Evolutionary conservation across 2,888 invertebrate species (phyloP).

Genomic region (Leptinotarsa haldemani): DNA sequence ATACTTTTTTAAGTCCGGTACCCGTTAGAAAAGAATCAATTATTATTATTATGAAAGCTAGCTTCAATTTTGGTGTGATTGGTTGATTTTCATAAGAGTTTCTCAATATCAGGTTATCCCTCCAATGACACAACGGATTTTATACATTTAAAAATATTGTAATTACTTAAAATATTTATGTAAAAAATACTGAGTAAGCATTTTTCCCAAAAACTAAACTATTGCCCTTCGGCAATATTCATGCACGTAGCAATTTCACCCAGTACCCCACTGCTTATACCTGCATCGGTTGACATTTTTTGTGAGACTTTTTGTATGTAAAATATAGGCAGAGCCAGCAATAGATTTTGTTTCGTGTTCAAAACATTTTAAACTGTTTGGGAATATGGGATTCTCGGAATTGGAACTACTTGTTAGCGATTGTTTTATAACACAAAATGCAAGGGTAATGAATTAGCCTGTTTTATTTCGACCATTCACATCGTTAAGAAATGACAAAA

Average conservation of each 20-base stretch:
- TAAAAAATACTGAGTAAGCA: too few relatives aligned
- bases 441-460: constrained; percentile 45
- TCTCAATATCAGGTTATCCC: too few relatives aligned
- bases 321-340: constrained; percentile 63
- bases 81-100: too few relatives aligned
- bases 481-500: constrained; percentile 33
- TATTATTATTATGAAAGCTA: too few relatives aligned
- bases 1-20: too few relatives aligned
- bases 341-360: constrained; percentile 66
- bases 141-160: too few relatives aligned
- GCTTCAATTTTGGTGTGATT: too few relatives aligned
- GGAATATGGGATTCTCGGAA: constrained; percentile 65
- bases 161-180: too few relatives aligned
- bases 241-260: neutral
- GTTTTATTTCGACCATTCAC: constrained; percentile 44
- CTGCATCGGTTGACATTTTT: constrained; percentile 61
- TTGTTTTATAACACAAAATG: constrained; percentile 59
- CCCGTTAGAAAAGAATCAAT: too few relatives aligned
- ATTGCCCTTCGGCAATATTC: too few relatives aligned
- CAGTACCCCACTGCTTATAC: constrained; percentile 42
- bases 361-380: constrained; percentile 66
- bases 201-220: too few relatives aligned
- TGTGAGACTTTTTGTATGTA: constrained; percentile 55
- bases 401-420: constrained; percentile 66
- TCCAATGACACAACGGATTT: too few relatives aligned